Evolutionary conservation across 2,888 invertebrate species (phyloP).

Genomic region (Philhelius pedissequus): DNA sequence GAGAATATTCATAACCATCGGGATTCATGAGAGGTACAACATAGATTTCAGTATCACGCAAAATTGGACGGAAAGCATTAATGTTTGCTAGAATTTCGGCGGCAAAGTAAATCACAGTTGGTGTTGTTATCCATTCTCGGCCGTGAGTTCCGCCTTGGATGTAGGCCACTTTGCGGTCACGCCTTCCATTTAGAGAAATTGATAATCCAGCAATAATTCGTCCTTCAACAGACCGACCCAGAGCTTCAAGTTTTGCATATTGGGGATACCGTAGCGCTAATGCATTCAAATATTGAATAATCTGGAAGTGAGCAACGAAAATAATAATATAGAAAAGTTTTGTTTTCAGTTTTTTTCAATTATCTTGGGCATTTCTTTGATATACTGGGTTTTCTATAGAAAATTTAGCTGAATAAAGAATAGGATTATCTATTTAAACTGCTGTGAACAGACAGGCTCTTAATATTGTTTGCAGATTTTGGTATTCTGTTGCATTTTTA

Average conservation of each 20-base stretch:
- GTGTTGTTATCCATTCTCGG: slow-evolving; percentile 87
- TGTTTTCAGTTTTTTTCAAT: background rate
- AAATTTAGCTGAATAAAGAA: no score
- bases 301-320: slow-evolving; percentile 70
- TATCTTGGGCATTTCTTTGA: no score
- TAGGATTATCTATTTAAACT: no score
- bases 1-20: slow-evolving; percentile 78
- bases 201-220: slow-evolving; percentile 75
- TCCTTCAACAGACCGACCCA: slow-evolving; percentile 76
- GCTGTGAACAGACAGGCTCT: no score
- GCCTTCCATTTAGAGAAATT: slow-evolving; percentile 74
- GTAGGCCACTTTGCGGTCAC: slow-evolving; percentile 75
- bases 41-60: slow-evolving; percentile 75
- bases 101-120: slow-evolving; percentile 83
- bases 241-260: slow-evolving; percentile 71
- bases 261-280: slow-evolving; percentile 75
- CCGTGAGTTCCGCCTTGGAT: slow-evolving; percentile 77
- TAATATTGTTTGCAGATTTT: no score
- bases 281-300: slow-evolving; percentile 75
- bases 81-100: slow-evolving; percentile 83
- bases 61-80: slow-evolving; percentile 73
- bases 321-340: background rate
- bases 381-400: no score
- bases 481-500: no score
- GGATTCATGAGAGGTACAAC: slow-evolving; percentile 77